These are phyloP conservation scores for Rhinoderma darwinii DNA, from an alignment of 2,113 vertebrate genomes.

Conservation along the genomic window DNA sequence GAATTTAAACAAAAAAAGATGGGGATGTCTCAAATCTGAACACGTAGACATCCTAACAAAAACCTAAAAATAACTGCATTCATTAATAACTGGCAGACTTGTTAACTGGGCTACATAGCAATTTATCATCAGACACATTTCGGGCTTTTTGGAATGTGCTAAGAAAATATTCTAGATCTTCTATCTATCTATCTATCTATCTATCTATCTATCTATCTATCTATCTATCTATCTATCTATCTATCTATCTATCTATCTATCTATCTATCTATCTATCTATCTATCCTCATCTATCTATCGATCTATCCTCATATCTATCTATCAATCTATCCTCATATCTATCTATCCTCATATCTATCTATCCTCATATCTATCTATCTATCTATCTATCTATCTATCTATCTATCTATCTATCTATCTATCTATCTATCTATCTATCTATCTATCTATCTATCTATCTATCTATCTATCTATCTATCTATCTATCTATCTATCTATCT, in stretches of 20 bases:
- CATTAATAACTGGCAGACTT: neutral
- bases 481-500: no score
- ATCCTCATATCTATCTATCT: no score
- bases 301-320: neutral
- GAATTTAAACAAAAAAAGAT: neutral
- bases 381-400: no score
- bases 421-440: no score
- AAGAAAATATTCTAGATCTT: neutral
- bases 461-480: no score
- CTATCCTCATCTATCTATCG: constrained; percentile 17
- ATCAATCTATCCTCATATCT: neutral
- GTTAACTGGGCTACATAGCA: neutral
- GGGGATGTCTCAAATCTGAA: neutral
- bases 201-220: neutral
- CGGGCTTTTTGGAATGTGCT: neutral
- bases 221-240: constrained; percentile 1
- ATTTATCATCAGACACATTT: neutral
- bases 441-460: no score
- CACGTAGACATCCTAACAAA: neutral
- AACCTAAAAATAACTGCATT: neutral
- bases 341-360: no score
- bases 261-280: neutral
- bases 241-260: constrained; percentile 11
- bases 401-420: no score
- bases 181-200: neutral